phyloP scores from a whole-genome alignment of 92 coral and sea anemone genomes.

The Phenganax stokvisi region DNA sequence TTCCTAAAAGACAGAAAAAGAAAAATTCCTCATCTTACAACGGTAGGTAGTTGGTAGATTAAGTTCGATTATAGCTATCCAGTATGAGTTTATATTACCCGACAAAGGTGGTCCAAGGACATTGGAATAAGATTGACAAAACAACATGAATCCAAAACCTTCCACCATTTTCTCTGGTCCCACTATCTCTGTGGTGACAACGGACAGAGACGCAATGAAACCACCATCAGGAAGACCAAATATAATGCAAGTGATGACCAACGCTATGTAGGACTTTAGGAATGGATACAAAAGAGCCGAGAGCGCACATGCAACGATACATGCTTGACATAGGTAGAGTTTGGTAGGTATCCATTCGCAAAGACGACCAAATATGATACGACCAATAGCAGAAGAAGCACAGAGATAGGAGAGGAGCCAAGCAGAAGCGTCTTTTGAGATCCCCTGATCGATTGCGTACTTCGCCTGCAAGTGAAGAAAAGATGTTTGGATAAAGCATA shows the following conservation, averaged over 20 bases:
- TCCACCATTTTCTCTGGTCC: constrained; percentile 74
- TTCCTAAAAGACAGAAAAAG: constrained; percentile 3
- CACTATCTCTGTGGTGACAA: constrained; percentile 80
- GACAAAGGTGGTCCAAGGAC: constrained; percentile 93
- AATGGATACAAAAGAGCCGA: constrained; percentile 70
- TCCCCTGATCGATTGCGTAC: constrained; percentile 76
- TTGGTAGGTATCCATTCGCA: constrained; percentile 69
- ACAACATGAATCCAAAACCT: constrained; percentile 93
- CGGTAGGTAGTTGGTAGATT: no score
- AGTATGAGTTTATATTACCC: neutral
- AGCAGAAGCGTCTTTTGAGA: constrained; percentile 67
- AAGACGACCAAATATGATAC: constrained; percentile 73
- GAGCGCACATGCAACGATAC: constrained; percentile 69
- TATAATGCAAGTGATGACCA: constrained; percentile 64
- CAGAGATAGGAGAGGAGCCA: constrained; percentile 96
- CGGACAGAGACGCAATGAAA: constrained; percentile 83
- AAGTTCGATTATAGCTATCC: neutral
- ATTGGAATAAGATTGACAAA: constrained; percentile 92
- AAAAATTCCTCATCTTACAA: no score
- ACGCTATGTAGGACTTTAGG: constrained; percentile 61
- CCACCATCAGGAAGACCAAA: constrained; percentile 90
- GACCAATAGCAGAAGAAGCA: constrained; percentile 85
- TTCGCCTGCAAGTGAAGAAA: constrained; percentile 52
- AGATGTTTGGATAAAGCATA: neutral
- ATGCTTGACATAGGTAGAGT: constrained; percentile 66